Evolutionary conservation across 2,113 vertebrate species (phyloP).

Genomic region (Phaethornis superciliosus): DNA sequence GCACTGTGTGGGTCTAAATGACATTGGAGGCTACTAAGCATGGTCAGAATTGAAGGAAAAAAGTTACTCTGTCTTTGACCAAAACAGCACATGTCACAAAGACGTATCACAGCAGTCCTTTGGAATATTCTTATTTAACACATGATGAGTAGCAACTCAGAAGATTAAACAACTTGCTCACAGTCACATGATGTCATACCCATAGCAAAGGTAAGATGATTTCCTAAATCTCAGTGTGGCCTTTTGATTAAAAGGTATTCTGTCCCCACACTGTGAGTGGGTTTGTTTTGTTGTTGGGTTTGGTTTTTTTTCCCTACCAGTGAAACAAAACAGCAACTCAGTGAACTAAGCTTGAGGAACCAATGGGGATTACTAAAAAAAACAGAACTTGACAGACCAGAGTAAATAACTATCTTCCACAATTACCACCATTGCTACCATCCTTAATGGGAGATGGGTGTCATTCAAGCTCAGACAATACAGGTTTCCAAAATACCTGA

Average conservation of each 20-base stretch:
- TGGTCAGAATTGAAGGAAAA: background rate
- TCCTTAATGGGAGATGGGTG: background rate
- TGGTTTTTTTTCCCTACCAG: too few relatives aligned
- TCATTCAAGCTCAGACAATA: background rate
- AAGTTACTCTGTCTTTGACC: background rate
- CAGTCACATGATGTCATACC: background rate
- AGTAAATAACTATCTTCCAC: background rate
- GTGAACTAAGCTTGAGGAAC: background rate
- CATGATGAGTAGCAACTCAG: fast-evolving
- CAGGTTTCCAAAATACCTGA: background rate
- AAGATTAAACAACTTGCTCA: background rate
- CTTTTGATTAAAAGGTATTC: background rate
- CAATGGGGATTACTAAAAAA: background rate
- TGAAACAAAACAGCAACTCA: background rate
- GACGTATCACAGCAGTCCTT: background rate
- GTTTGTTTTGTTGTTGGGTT: background rate
- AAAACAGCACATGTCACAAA: background rate
- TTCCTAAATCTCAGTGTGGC: background rate
- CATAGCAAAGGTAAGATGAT: background rate
- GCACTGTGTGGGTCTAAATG: background rate
- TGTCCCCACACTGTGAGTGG: background rate
- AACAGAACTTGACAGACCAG: background rate
- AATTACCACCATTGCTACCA: background rate
- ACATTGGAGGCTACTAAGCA: background rate
- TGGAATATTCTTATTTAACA: background rate